phyloP scores from a whole-genome alignment of 1,140 invertebrate species.

The Lanistes nyassanus region DNA sequence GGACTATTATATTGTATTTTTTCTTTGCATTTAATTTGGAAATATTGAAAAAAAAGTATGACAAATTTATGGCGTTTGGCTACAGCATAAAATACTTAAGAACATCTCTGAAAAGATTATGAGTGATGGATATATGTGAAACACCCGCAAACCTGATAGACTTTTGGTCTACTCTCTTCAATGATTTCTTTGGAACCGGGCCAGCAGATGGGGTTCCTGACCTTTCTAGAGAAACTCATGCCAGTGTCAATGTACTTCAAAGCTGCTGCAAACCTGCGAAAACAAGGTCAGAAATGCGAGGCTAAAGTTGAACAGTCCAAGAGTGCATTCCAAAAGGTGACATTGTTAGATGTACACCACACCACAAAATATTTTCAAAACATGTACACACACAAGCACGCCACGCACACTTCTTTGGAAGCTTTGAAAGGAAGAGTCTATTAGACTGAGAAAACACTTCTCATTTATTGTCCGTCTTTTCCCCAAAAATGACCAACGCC shows the following conservation, averaged over 20 bases:
- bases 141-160: background rate
- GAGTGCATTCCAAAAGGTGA: too few relatives aligned
- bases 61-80: background rate
- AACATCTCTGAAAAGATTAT: too few relatives aligned
- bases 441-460: background rate
- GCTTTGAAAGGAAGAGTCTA: background rate
- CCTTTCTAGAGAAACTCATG: background rate
- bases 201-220: constrained; percentile 3
- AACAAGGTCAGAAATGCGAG: too few relatives aligned
- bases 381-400: background rate
- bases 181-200: background rate
- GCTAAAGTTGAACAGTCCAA: too few relatives aligned
- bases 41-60: background rate
- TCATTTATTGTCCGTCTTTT: too few relatives aligned
- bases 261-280: background rate
- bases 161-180: background rate
- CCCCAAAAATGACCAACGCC: too few relatives aligned
- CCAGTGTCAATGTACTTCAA: background rate
- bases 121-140: background rate
- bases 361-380: too few relatives aligned
- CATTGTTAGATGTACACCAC: background rate
- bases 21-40: background rate
- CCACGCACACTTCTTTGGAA: background rate
- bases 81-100: background rate
- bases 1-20: background rate